Conservation (phyloP, 2,113 vertebrate species). For the Cranoglanis bouderius region DNA sequence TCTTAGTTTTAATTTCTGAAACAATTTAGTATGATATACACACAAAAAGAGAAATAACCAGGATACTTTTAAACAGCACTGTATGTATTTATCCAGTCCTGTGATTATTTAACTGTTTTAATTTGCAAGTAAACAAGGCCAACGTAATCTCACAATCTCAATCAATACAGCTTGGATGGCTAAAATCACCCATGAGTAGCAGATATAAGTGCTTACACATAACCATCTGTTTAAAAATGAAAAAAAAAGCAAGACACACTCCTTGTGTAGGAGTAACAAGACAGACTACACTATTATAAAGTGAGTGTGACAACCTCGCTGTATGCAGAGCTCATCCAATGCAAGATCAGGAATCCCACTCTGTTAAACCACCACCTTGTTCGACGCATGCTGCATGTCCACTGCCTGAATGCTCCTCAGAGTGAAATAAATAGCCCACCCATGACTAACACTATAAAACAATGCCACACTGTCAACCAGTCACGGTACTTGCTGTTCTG, state of each 20-base stretch:
- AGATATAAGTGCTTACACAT: neutral
- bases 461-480: constrained; percentile 53
- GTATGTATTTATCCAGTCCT: neutral
- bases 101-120: constrained; percentile 12
- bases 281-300: neutral
- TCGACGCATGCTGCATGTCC: neutral
- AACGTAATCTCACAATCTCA: constrained; percentile 14
- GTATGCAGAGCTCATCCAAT: neutral
- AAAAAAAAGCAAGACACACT: neutral
- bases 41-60: too few species aligned
- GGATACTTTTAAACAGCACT: too few species aligned
- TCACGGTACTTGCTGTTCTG: constrained; percentile 31
- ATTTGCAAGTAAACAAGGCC: constrained; percentile 40
- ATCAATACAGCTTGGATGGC: neutral
- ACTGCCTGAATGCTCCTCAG: neutral
- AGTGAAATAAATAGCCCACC: neutral
- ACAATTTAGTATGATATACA: too few species aligned
- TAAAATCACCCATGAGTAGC: neutral
- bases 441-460: neutral
- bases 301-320: neutral
- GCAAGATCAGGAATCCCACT: neutral
- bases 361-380: neutral
- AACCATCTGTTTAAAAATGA: neutral
- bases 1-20: too few species aligned
- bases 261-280: neutral